Conservation (phyloP, 92 coral and sea anemone genomes). For the Zoanthus solanderi region DNA sequence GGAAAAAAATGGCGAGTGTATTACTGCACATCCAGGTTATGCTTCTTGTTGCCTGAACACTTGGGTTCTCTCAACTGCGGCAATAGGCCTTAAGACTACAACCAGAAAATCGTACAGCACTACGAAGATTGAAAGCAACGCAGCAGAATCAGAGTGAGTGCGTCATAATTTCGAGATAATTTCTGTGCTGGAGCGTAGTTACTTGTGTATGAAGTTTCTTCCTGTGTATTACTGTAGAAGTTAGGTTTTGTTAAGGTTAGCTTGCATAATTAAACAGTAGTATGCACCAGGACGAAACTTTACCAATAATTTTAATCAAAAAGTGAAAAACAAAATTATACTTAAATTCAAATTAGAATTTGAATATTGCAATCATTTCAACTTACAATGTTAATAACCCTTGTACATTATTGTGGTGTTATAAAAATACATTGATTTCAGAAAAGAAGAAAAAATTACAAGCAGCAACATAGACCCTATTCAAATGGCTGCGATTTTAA, state of each 20-base stretch:
- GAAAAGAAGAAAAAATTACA: no score
- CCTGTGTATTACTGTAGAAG: no score
- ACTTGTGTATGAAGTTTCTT: not conserved
- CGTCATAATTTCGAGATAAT: not conserved
- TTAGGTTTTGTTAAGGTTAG: not conserved
- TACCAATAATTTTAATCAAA: not conserved
- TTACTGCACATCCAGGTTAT: conserved; percentile 57
- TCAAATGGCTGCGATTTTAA: no score
- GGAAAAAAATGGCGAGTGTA: conserved; percentile 11
- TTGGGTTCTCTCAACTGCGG: conserved; percentile 52
- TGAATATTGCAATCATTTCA: not conserved
- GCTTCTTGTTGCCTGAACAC: conserved; percentile 45
- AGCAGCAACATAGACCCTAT: no score
- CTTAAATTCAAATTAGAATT: not conserved
- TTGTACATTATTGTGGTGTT: not conserved
- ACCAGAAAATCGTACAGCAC: conserved; percentile 48
- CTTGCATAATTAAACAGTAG: not conserved
- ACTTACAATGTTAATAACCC: not conserved
- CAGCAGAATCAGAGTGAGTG: conserved; percentile 56
- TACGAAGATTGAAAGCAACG: conserved; percentile 18
- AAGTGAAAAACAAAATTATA: not conserved
- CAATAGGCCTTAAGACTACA: conserved; percentile 51
- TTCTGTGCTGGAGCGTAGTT: not conserved
- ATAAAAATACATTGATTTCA: not conserved
- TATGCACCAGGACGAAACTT: not conserved